A percentile compares a stretch with the other conserved stretches of the same genome.
phyloP scores from a whole-genome alignment of 2,888 invertebrate species.

The Boloria selene region DNA sequence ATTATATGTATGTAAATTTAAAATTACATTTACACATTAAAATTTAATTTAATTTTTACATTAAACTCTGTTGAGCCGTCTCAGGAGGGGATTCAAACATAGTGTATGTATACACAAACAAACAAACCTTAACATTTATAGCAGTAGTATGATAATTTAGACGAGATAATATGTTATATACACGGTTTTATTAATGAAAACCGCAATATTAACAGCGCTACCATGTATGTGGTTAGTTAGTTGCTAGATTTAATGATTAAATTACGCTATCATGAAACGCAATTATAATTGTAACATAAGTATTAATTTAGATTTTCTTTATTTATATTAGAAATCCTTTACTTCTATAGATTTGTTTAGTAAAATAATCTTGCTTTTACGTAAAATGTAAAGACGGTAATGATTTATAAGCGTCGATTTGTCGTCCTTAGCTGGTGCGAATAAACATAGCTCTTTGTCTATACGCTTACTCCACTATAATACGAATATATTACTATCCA shows the following conservation, averaged over 20 bases:
- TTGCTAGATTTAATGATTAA: slow-evolving; percentile 30
- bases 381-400: too few relatives aligned
- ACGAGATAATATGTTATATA: slow-evolving; percentile 4
- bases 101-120: too few relatives aligned
- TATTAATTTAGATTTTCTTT: too few relatives aligned
- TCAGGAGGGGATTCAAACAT: too few relatives aligned
- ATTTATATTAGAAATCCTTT: too few relatives aligned
- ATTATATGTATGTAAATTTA: too few relatives aligned
- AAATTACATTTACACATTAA: too few relatives aligned
- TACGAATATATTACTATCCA: slow-evolving; percentile 1
- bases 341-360: too few relatives aligned
- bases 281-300: slow-evolving; percentile 10
- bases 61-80: too few relatives aligned
- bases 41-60: too few relatives aligned
- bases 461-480: slow-evolving; percentile 1
- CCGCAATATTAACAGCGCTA: slow-evolving; percentile 35
- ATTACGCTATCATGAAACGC: slow-evolving; percentile 23
- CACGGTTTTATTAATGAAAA: slow-evolving; percentile 28
- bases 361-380: too few relatives aligned
- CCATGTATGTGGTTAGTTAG: slow-evolving; percentile 26
- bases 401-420: slow-evolving; percentile 1
- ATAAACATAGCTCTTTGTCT: slow-evolving; percentile 6
- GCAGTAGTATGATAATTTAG: neutral
- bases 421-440: slow-evolving; percentile 12
- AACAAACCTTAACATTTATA: too few relatives aligned